Base-by-base conservation (phyloP, 2,113 vertebrate species). In the Pagrus major region DNA sequence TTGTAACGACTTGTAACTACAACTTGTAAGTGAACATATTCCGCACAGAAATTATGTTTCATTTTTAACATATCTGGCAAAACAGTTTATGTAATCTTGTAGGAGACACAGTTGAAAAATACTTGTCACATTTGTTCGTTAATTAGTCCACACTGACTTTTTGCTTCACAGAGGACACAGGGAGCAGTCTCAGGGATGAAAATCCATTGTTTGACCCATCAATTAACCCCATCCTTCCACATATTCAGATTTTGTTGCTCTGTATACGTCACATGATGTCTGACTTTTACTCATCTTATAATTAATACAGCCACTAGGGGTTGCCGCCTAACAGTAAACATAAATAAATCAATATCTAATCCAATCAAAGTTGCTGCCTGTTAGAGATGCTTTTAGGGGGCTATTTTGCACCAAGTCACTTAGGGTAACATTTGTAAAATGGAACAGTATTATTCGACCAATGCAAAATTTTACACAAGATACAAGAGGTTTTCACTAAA, bases 401-500 rank as follows among this genome's bases (percentile, higher is more conserved):
- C 1, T 27, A 11, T 51, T 58, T 14, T 58, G 25, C 9, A 15
- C 11, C 39, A 59, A 8, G n/a, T 56, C 10, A 37, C 11, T 44
- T 37, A 42, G 1, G 54, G 29, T 12, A 61, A 63, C 20, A 4
- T 54, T 44, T 3, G 16, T 18, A 66, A 60, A 54, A 12, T 60
- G 25, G 5, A 31, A 46, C 29, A 61, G 27, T 25, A 23, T 59
- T 29, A 25, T 69, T 59, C 56, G 35, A n/a, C 21, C 8, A 44
- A 3, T 46, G 20, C 27, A 31, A 27, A 59, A 51, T 35, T 66
- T 74, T 9, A n/a, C 21, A 59, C 51, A 35, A 21, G 25, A 14
- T 44, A 41, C 29, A 71, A 49, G 14, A 46, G 0, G 20, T 68
- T 54, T 51, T 49, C 35, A 25, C 64, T 67, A 69, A 80, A 56